Conservation (phyloP, 2,888 invertebrate species). For the Spialia ferax region DNA sequence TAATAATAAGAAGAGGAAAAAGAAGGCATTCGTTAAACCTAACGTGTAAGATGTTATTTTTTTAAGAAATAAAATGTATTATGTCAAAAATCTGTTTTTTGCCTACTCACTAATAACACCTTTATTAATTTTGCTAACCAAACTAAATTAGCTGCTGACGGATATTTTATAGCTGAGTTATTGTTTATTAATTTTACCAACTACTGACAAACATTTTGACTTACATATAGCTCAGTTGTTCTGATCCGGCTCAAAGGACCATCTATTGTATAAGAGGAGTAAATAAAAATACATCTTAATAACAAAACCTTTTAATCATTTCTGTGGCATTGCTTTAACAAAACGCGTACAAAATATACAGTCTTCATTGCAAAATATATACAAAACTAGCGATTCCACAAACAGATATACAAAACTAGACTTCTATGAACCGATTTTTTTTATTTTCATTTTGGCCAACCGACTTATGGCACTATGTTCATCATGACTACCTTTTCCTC, state of each 20-base stretch:
- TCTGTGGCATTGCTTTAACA: conserved; percentile 42
- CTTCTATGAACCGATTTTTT: neutral
- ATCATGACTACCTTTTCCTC: neutral
- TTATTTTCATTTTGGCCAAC: conserved; percentile 1
- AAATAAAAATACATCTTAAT: conserved; percentile 44
- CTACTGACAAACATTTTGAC: neutral
- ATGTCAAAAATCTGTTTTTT: neutral
- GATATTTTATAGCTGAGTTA: too few relatives aligned
- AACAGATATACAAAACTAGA: conserved; percentile 14
- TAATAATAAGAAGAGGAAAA: conserved; percentile 49
- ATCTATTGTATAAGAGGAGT: neutral
- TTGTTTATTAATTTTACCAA: neutral
- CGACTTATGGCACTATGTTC: conserved; percentile 17
- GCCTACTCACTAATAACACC: too few relatives aligned
- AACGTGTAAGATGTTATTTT: conserved; percentile 19
- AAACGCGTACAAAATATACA: conserved; percentile 79
- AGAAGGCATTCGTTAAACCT: conserved; percentile 46
- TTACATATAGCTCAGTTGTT: neutral
- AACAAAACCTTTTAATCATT: conserved; percentile 46
- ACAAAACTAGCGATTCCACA: conserved; percentile 53
- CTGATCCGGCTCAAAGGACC: neutral
- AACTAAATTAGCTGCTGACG: too few relatives aligned
- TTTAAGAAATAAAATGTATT: conserved; percentile 1
- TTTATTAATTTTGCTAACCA: too few relatives aligned
- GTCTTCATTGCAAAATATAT: conserved; percentile 73